Conservation (phyloP, 2,888 invertebrate genomes). For the Tetranychus truncatus region DNA sequence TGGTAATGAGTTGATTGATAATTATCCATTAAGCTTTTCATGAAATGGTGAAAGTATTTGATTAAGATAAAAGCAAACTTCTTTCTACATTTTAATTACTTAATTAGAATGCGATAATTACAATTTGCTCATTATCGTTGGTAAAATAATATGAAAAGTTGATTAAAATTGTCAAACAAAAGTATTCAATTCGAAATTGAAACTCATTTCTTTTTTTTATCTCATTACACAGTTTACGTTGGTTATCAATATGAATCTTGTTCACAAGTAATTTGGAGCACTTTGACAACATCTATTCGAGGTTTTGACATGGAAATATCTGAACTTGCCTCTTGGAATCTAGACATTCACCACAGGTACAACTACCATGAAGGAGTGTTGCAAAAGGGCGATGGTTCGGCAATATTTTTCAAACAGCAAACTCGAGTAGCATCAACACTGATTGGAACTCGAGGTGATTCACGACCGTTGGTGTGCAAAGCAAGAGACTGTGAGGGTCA, state of each 20-base stretch:
- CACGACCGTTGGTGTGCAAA: conserved; percentile 67
- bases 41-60: too few relatives aligned
- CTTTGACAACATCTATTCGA: conserved; percentile 66
- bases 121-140: too few relatives aligned
- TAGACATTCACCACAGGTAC: conserved; percentile 94
- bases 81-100: too few relatives aligned
- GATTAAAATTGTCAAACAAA: too few relatives aligned
- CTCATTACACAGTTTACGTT: conserved; percentile 38
- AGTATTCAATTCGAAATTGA: too few relatives aligned
- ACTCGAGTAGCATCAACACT: conserved; percentile 50
- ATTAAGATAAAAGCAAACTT: too few relatives aligned
- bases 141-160: too few relatives aligned
- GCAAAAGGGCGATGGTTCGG: conserved; percentile 90
- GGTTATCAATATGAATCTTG: conserved; percentile 90
- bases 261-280: conserved; percentile 81
- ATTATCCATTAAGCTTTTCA: too few relatives aligned
- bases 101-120: too few relatives aligned
- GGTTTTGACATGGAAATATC: conserved; percentile 93
- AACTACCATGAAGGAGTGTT: conserved; percentile 94
- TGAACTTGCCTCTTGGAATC: conserved; percentile 90
- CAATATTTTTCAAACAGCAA: conserved; percentile 62
- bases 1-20: too few relatives aligned
- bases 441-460: conserved; percentile 74
- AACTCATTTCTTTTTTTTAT: neutral
- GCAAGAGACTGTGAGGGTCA: conserved; percentile 40